Base-by-base conservation (phyloP, 2,113 vertebrate species). In the Syngnathus scovelli region DNA sequence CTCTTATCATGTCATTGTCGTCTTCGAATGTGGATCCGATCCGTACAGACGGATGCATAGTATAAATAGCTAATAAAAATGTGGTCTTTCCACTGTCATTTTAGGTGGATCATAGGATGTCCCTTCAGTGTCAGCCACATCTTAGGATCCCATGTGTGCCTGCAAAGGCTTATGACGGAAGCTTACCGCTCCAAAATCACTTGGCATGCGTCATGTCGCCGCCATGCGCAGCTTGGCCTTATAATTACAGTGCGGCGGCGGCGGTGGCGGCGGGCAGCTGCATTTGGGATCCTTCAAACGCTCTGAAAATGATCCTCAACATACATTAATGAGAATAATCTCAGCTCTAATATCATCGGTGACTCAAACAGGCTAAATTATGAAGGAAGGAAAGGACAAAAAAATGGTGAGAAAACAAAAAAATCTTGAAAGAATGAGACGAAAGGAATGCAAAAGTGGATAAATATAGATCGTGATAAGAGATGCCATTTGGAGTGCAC, bases 61-160 rank as follows among this genome's bases (percentile, higher is more conserved):
- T 23, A 55, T 55, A 41, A 61, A 41, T 61, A 67, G 38, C 75
- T 85, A 86, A 86, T 84, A 41, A 72, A 80, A 75, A 75, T 74
- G 72, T 83, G 61, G 41, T 78, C 62, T 75, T 71, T 67, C 74
- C 70, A 69, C 74, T 78, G 78, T 84, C 74, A 84, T 83, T 76
- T 73, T 63, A 73, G 67, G 83, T 41, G 72, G 77, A 76, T 67
- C 51, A 58, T 71, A 63, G 73, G 85, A 84, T 80, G 84, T 68
- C 69, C 74, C 61, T 37, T 78, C 16, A 18, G 73, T 83, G 73
- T 84, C 76, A 78, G 67, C 80, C 86, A 86, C 86, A 88, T 89
- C 79, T 86, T 52, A 81, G 56, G 64, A 68, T 11, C 12, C 54
- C 44, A 55, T 67, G 65, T 67, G 65, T 3, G 18, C 60, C 61